Base-by-base conservation (phyloP, 1,140 invertebrate species). In the Drosophila sulfurigaster region DNA sequence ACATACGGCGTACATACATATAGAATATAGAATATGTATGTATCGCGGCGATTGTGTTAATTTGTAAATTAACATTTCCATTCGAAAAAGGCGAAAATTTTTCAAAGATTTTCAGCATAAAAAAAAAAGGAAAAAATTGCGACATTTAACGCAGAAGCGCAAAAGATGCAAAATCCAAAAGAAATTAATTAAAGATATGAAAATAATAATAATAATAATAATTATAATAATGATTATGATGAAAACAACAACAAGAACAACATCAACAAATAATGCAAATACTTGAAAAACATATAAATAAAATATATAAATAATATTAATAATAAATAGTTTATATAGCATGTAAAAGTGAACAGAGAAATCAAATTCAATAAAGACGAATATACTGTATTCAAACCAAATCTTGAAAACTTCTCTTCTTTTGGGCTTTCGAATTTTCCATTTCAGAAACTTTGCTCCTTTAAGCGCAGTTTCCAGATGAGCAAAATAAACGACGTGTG, bases 341-440 rank as follows among this genome's bases (percentile, higher is more conserved):
- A 87, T 87, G 80, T 87, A 87, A 87, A 82, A 87, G 79, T 83
- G 83, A 87, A 87, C 83, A 87, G 83, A 87, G 81, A 88, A 88
- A 88, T 89, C 83, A 89, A 89, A 89, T 88, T 89, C 80, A 88
- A 88, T 88, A 88, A 88, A 88, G 85, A 88, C 71, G 85, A 88
- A 88, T 88, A 86, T 88, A 88, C 85, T 88, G 83, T 88, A 88
- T 88, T 88, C 85, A 75, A 83, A 88, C 68, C 52, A 58, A 64
- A 13, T 43, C 20, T 4, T 5, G 0, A 11, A 20, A 20, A 6
- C 30, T 1, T 25, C 11, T 16, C 2, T 25, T 25, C 20, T 25
- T 25, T 3, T 25, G 20, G 20, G 3, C 20, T 25, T 25, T 25
- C 3, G 2, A 25, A 25, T 25, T 25, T 25, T 25, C 20, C 20